Evolutionary conservation across 2,888 invertebrate genomes (phyloP).

Genomic region (Mythimna vitellina): DNA sequence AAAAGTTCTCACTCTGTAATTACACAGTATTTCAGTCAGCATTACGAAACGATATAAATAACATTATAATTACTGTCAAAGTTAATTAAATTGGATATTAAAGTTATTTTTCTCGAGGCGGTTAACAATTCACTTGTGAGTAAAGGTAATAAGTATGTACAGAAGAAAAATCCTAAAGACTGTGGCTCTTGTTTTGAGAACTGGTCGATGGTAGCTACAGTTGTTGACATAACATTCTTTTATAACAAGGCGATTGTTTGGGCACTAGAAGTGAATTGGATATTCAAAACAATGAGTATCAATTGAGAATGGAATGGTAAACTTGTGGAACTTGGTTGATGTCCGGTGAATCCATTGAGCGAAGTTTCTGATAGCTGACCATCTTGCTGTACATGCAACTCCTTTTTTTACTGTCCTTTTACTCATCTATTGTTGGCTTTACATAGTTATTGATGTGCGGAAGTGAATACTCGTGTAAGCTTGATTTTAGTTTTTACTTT

Average conservation of each 20-base stretch:
- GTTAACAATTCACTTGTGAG: constrained; percentile 50
- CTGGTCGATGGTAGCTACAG: constrained; percentile 60
- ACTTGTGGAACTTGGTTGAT: constrained; percentile 78
- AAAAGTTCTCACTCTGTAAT: constrained; percentile 42
- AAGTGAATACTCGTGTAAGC: constrained; percentile 54
- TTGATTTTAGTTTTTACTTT: constrained; percentile 37
- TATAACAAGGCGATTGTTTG: constrained; percentile 81
- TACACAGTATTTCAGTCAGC: constrained; percentile 28
- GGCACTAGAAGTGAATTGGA: constrained; percentile 67
- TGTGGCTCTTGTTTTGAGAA: constrained; percentile 77
- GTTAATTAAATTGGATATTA: constrained; percentile 35
- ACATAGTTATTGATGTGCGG: constrained; percentile 33
- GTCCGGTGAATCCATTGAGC: constrained; percentile 80
- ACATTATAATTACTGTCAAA: constrained; percentile 26
- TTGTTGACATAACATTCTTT: constrained; percentile 83
- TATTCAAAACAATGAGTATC: constrained; percentile 78
- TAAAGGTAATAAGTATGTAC: constrained; percentile 50
- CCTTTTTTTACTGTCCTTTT: constrained; percentile 32
- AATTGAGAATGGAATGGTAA: constrained; percentile 70
- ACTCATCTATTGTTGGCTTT: constrained; percentile 26
- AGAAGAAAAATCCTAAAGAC: constrained; percentile 61
- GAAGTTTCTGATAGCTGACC: constrained; percentile 67
- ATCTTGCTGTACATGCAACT: constrained; percentile 46
- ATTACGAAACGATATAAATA: constrained; percentile 29
- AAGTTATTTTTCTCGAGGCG: constrained; percentile 37